Evolutionary conservation across 2,888 invertebrate species (phyloP).

Genomic region (Bombyx huttoni): DNA sequence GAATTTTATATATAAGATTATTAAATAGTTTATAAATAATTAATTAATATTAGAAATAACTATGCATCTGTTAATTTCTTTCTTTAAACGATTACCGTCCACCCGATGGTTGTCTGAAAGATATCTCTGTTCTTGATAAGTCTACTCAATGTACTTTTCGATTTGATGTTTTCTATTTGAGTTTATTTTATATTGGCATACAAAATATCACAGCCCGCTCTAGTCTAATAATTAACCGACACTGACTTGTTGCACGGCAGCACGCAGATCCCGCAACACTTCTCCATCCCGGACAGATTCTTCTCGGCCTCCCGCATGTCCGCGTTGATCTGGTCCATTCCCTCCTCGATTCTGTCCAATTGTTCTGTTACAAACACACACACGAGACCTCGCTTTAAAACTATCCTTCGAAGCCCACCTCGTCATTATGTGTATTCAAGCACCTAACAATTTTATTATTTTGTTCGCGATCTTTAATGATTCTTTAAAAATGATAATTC

Average conservation of each 20-base stretch:
- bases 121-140: too few relatives aligned
- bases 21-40: too few relatives aligned
- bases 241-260: constrained; percentile 98
- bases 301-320: constrained; percentile 99
- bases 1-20: too few relatives aligned
- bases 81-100: too few relatives aligned
- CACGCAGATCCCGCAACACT: constrained; percentile 99
- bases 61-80: too few relatives aligned
- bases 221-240: too few relatives aligned
- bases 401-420: constrained; percentile 24
- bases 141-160: too few relatives aligned
- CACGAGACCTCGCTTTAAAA: constrained; percentile 45
- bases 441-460: constrained; percentile 31
- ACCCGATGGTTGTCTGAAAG: too few relatives aligned
- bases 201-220: too few relatives aligned
- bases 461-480: constrained; percentile 18
- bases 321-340: constrained; percentile 99
- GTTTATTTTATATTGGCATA: too few relatives aligned
- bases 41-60: too few relatives aligned
- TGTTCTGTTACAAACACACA: constrained; percentile 84
- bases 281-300: constrained; percentile 99
- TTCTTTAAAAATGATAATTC: constrained; percentile 10
- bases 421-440: constrained; percentile 36
- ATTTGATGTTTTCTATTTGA: too few relatives aligned
- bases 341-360: constrained; percentile 99